phyloP scores from a whole-genome alignment of 2,797 vertebrate genomes.

The Cuculus canorus region DNA sequence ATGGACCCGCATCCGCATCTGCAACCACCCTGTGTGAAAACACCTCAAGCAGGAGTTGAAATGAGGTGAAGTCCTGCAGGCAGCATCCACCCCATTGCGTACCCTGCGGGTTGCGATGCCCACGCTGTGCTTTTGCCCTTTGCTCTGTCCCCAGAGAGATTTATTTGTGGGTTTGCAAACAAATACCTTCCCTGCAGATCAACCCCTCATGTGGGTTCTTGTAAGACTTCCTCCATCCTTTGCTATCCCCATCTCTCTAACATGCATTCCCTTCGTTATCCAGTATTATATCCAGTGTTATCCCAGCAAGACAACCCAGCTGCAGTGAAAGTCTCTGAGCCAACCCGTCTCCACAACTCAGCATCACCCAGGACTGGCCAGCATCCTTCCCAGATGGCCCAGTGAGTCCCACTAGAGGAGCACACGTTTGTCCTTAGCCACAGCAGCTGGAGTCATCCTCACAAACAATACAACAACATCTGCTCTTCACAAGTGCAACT shows the following conservation, averaged over 20 bases:
- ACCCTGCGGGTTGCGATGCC: fast-evolving
- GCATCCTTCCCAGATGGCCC: not conserved
- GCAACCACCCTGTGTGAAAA: not conserved
- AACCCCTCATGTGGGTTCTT: not conserved
- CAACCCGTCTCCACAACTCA: not conserved
- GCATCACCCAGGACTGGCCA: not conserved
- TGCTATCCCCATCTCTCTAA: not conserved
- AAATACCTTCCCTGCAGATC: not conserved
- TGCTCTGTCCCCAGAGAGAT: not conserved
- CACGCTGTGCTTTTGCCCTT: not conserved
- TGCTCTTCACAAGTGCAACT: not conserved
- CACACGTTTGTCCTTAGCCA: not conserved
- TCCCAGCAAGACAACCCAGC: not conserved
- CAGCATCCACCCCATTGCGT: too few species aligned
- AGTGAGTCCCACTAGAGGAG: not conserved
- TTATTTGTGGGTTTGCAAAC: not conserved
- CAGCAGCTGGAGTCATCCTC: not conserved
- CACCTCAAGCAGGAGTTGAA: not conserved
- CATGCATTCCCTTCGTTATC: fast-evolving
- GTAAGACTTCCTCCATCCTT: not conserved
- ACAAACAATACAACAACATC: too few species aligned
- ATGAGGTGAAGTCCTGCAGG: fast-evolving
- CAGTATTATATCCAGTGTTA: not conserved
- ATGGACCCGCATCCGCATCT: fast-evolving
- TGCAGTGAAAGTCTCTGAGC: not conserved